Evolutionary conservation across 2,888 invertebrate genomes (phyloP), one percentile per base, ranked within the genome.

Genomic region (Hololepta plana): DNA sequence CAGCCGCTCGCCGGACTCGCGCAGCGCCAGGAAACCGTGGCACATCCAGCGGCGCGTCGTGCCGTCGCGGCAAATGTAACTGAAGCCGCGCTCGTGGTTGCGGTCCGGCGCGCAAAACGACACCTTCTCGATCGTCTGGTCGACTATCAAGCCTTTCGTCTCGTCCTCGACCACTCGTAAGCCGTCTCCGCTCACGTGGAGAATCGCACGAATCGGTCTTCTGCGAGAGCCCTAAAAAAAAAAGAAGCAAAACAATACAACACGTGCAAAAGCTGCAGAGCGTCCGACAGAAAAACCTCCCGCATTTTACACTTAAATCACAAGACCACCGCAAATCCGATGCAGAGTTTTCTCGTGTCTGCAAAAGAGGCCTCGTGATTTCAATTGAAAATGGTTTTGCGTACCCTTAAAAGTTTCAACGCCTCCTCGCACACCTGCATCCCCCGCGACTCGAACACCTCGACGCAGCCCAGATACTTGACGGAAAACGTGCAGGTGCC

Each of bases 351-450:
- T n/a, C n/a, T n/a, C n/a, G n/a, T n/a, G n/a, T n/a, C n/a, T n/a
- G n/a, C n/a, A n/a, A n/a, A n/a, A n/a, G n/a, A n/a, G n/a, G n/a
- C n/a, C n/a, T n/a, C n/a, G n/a, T n/a, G n/a, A n/a, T n/a, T n/a
- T n/a, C n/a, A n/a, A n/a, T n/a, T n/a, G n/a, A n/a, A n/a, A n/a
- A n/a, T n/a, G n/a, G n/a, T 15, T 26, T 21, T 20, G 61, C 77
- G 71, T 56, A 91, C 91, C 64, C 90, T 72, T 35, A 98, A 69
- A 38, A 90, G 85, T 66, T 95, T 96, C 35, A 98, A 68, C 26
- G 98, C 98, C 57, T 95, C 95, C 57, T 98, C 98, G 63, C 98
- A 98, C 32, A 96, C 90, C 60, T 93, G 90, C 93, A 98, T 98
- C 25, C 98, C 98, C 47, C 98, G 70, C 5, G 95, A 95, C 60